A percentile compares a stretch with the other conserved stretches of the same genome.
Conservation (phyloP, 2,113 vertebrate genomes). For the Taxidea taxus region DNA sequence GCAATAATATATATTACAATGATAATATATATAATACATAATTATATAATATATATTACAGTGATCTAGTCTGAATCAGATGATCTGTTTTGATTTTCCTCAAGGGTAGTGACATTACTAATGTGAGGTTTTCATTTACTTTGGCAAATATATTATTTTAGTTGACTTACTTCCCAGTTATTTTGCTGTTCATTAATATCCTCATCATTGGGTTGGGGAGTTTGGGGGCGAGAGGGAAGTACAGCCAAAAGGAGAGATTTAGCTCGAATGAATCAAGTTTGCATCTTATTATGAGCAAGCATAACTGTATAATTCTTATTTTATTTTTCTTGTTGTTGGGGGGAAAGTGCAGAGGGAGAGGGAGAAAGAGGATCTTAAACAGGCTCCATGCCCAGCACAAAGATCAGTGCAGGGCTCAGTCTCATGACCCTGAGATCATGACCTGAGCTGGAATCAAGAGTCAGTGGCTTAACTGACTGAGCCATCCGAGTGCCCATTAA, state of each 20-base stretch:
- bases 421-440: background rate
- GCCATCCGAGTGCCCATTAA: background rate
- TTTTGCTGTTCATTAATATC: background rate
- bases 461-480: background rate
- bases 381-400: no score
- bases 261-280: background rate
- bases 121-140: background rate
- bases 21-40: background rate
- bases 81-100: background rate
- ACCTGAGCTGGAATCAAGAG: background rate
- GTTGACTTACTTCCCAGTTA: background rate
- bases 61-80: background rate
- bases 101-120: background rate
- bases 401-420: no score
- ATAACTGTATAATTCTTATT: background rate
- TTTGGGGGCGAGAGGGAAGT: background rate
- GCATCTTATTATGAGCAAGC: background rate
- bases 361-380: background rate
- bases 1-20: background rate
- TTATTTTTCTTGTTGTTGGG: background rate
- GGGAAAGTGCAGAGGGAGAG: background rate
- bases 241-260: background rate
- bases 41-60: background rate
- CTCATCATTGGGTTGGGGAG: background rate
- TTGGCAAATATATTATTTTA: slow-evolving; percentile 31